Evolutionary conservation across 2,113 vertebrate species (phyloP).

Genomic region (Bostrychus sinensis): DNA sequence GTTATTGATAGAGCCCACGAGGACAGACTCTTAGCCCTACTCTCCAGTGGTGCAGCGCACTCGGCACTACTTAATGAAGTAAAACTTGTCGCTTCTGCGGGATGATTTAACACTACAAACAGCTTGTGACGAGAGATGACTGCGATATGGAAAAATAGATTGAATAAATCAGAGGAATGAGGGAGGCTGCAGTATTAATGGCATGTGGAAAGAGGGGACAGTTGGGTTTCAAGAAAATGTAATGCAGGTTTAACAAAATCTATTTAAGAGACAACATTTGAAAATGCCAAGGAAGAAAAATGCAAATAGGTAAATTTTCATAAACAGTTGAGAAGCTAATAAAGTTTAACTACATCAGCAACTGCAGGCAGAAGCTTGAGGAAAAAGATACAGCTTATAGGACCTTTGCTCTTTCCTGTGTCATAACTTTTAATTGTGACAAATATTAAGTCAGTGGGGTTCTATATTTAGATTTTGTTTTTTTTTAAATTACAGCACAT

Average conservation of each 20-base stretch:
- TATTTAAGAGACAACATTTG: no score
- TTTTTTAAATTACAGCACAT: no score
- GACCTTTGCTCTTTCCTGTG: no score
- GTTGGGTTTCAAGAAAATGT: neutral
- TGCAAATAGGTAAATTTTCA: neutral
- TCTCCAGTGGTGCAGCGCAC: constrained; percentile 41
- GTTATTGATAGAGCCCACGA: constrained; percentile 71
- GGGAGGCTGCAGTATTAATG: constrained; percentile 10
- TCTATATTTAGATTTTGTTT: no score
- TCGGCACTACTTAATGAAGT: constrained; percentile 64
- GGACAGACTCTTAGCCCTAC: constrained; percentile 44
- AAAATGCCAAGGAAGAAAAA: neutral
- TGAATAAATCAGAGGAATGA: neutral
- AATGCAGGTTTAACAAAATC: neutral
- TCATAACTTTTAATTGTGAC: no score
- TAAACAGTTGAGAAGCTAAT: constrained; percentile 5
- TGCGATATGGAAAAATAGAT: constrained; percentile 24
- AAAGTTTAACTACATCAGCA: no score
- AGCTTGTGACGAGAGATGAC: constrained; percentile 28
- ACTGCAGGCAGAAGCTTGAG: neutral
- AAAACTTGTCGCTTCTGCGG: constrained; percentile 55
- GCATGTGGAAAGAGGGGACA: neutral
- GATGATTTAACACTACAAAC: constrained; percentile 63
- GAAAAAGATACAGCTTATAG: no score
- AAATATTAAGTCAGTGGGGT: no score